A percentile compares a stretch with the other conserved stretches of the same genome.
These are phyloP conservation scores for Falco concolor DNA, from an alignment of 2,797 vertebrate species.

Conservation along the genomic window DNA sequence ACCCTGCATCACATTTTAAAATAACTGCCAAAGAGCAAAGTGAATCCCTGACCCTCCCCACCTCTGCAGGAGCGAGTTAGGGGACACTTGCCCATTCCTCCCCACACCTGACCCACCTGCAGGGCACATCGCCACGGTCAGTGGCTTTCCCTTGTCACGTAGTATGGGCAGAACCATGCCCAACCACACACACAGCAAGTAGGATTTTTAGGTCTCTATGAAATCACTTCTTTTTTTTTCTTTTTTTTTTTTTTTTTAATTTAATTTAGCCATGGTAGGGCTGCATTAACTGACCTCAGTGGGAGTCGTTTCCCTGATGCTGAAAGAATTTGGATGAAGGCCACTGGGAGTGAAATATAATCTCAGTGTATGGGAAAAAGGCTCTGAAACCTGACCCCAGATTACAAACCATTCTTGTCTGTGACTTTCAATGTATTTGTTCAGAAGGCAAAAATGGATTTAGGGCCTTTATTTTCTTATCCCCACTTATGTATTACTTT, in stretches of 20 bases:
- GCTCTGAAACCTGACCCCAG: slow-evolving; percentile 23
- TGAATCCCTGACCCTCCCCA: background rate
- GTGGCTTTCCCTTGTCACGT: background rate
- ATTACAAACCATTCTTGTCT: slow-evolving; percentile 25
- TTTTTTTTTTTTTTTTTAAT: too few relatives aligned
- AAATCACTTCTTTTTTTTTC: background rate
- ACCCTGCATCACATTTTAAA: background rate
- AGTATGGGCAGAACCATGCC: background rate
- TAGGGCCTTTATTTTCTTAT: background rate
- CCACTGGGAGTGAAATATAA: background rate
- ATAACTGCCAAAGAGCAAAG: background rate
- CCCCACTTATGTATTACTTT: background rate
- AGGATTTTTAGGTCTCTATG: background rate
- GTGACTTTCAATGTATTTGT: background rate
- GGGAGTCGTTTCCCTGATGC: background rate
- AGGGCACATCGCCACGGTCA: background rate
- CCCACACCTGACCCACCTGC: background rate
- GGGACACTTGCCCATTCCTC: background rate
- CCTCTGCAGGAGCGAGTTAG: background rate
- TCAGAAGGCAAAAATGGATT: background rate
- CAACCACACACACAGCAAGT: accelerated
- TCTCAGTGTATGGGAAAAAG: background rate
- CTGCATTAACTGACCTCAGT: background rate
- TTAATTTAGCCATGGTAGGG: background rate
- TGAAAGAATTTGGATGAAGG: background rate